Percentiles rank a stretch among this genome's conserved stretches.
These are phyloP conservation scores for Marisa cornuarietis DNA, from an alignment of 1,140 invertebrate species.

Conservation along the genomic window DNA sequence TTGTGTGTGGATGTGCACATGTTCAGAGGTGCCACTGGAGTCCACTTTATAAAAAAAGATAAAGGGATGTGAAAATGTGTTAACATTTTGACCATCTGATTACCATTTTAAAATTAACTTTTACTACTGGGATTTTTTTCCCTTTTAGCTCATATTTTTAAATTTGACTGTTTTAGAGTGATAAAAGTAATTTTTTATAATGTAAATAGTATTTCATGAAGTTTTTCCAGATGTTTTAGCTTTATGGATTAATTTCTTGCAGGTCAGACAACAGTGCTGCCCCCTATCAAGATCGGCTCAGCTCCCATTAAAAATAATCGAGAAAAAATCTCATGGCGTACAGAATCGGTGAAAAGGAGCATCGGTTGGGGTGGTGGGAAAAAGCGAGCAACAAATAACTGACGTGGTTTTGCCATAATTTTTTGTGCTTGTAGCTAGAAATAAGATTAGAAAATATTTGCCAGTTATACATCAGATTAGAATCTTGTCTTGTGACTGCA, in stretches of 20 bases:
- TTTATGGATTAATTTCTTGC: constrained; percentile 15
- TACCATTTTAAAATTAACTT: too few species aligned
- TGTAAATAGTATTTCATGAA: neutral
- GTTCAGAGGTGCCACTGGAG: too few species aligned
- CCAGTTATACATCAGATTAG: too few species aligned
- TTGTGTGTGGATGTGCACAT: too few species aligned
- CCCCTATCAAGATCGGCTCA: constrained; percentile 49
- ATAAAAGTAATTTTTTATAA: neutral
- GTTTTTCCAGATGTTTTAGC: neutral
- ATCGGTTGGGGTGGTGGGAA: constrained; percentile 58
- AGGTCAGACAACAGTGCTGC: constrained; percentile 36
- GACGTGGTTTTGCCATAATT: neutral
- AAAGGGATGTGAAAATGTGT: too few species aligned
- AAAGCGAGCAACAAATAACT: constrained; percentile 37
- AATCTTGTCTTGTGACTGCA: too few species aligned
- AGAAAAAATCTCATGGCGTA: constrained; percentile 56
- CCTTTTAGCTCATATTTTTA: neutral
- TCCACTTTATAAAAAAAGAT: too few species aligned
- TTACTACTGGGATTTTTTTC: too few species aligned
- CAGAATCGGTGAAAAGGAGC: constrained; percentile 41
- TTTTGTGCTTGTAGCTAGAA: too few species aligned
- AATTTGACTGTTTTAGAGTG: neutral
- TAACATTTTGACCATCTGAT: too few species aligned
- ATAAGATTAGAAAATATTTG: too few species aligned
- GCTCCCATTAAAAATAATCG: constrained; percentile 36